These are phyloP conservation scores for Thera obeliscata DNA, from an alignment of 2,888 invertebrate species.

Conservation along the genomic window DNA sequence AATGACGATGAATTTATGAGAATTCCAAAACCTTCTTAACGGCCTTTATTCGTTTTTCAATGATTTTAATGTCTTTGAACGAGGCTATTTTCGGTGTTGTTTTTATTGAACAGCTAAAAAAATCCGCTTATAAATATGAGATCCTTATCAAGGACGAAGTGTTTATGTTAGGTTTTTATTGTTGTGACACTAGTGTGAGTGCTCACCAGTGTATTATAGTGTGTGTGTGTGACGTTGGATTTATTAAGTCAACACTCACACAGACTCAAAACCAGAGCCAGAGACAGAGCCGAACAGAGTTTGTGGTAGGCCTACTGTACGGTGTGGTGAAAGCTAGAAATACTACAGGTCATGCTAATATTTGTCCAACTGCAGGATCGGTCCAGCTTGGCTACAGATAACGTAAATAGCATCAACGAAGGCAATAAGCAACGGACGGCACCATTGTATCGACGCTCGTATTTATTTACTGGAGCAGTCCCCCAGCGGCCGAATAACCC, in stretches of 20 bases:
- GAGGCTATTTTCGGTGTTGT: constrained; percentile 6
- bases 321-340: too few relatives aligned
- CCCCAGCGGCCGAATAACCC: constrained; percentile 25
- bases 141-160: too few relatives aligned
- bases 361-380: not conserved
- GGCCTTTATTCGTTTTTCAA: constrained; percentile 24
- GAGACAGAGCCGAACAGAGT: too few relatives aligned
- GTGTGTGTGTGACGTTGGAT: too few relatives aligned
- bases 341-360: too few relatives aligned
- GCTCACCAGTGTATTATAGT: too few relatives aligned
- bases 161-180: too few relatives aligned
- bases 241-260: too few relatives aligned
- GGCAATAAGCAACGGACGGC: not conserved
- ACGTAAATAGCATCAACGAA: not conserved
- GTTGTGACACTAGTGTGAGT: too few relatives aligned
- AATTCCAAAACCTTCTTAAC: constrained; percentile 5
- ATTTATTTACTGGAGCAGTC: constrained; percentile 31
- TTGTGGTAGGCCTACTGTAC: too few relatives aligned
- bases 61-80: constrained; percentile 19
- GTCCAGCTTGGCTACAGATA: not conserved
- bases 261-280: too few relatives aligned
- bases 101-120: not conserved
- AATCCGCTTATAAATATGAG: too few relatives aligned
- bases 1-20: constrained; percentile 40
- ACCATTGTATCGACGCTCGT: not conserved